These are phyloP conservation scores for Agelaius tricolor DNA, from an alignment of 2,113 vertebrate genomes.

Conservation along the genomic window DNA sequence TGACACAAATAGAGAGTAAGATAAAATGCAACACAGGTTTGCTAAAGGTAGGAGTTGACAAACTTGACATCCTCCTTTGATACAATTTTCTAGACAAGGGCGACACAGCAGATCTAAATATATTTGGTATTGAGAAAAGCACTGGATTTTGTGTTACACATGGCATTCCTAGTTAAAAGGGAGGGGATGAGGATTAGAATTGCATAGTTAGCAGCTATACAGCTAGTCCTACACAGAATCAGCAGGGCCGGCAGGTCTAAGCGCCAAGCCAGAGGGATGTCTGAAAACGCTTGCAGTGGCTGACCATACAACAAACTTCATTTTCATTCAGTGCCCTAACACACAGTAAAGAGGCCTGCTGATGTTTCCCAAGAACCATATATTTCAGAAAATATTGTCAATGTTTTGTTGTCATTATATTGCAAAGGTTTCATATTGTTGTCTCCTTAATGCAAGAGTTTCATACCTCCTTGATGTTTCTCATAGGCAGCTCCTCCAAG, in stretches of 20 bases:
- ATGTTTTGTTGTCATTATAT: no score
- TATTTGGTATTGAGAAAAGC: background rate
- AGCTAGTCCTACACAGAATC: background rate
- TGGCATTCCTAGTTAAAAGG: background rate
- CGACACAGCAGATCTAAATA: background rate
- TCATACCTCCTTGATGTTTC: no score
- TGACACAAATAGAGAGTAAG: slow-evolving; percentile 5
- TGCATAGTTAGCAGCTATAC: background rate
- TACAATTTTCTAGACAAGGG: background rate
- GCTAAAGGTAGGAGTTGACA: slow-evolving; percentile 40
- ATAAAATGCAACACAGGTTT: slow-evolving; percentile 42
- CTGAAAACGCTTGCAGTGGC: background rate
- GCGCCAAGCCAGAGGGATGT: background rate
- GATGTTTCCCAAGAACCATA: background rate
- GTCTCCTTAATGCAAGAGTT: no score
- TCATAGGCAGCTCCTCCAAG: no score
- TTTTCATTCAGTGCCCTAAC: background rate
- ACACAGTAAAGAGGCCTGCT: background rate
- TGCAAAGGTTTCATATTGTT: no score
- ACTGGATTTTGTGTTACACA: background rate
- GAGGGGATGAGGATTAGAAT: background rate
- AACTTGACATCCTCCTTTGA: slow-evolving; percentile 48
- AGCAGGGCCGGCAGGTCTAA: background rate
- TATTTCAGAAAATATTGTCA: background rate
- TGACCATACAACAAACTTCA: background rate